Evolutionary conservation across 2,113 vertebrate species (phyloP).

Genomic region (Stercorarius parasiticus): DNA sequence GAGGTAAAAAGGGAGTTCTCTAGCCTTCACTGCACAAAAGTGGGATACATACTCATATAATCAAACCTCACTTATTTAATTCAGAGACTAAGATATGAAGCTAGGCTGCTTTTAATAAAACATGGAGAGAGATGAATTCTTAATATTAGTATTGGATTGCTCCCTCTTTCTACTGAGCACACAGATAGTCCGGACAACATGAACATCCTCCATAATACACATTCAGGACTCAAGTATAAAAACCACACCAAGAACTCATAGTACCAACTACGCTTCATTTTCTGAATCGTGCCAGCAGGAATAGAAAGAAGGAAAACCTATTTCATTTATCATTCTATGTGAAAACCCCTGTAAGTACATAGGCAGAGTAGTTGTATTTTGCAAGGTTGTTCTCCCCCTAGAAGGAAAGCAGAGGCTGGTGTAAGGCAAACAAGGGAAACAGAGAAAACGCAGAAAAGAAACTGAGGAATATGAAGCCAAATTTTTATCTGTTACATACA

Average conservation of each 20-base stretch:
- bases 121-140: neutral
- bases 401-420: neutral
- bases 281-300: neutral
- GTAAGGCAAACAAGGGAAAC: neutral
- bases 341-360: accelerated
- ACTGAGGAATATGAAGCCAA: neutral
- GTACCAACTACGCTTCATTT: neutral
- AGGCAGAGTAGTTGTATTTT: neutral
- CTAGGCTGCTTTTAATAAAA: neutral
- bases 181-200: neutral
- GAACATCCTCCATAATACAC: neutral
- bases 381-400: accelerated
- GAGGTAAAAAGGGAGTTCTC: neutral
- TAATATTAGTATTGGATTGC: neutral
- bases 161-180: neutral
- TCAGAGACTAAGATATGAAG: neutral
- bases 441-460: neutral
- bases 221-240: neutral
- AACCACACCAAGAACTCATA: neutral
- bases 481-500: neutral
- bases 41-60: neutral
- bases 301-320: neutral
- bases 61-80: neutral
- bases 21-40: neutral
- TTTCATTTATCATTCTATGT: neutral